phyloP scores from a whole-genome alignment of 1,140 invertebrate species.

The Lepidurus arcticus region DNA sequence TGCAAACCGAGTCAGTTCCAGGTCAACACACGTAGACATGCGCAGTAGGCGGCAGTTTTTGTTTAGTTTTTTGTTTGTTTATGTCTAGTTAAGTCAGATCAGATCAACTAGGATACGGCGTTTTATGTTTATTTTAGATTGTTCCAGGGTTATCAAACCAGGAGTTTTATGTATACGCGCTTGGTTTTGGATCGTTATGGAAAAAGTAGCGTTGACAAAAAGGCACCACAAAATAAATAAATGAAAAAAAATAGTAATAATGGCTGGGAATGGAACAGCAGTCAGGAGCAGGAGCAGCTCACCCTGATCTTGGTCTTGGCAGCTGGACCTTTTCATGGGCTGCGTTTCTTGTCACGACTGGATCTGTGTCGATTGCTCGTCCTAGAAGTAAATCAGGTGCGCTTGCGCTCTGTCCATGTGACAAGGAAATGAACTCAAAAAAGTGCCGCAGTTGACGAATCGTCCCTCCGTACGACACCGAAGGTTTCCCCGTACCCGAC shows the following conservation, averaged over 20 bases:
- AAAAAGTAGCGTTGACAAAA: neutral
- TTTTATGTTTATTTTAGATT: neutral
- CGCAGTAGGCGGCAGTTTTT: conserved; percentile 3
- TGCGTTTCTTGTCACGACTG: neutral
- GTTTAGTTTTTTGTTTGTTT: neutral
- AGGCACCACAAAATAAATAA: neutral
- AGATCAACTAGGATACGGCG: no score
- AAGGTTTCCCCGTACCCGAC: neutral
- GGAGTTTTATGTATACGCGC: no score
- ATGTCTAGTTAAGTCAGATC: neutral
- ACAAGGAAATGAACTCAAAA: conserved; percentile 13
- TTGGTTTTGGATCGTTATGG: no score
- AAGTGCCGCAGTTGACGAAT: conserved; percentile 1
- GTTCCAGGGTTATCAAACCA: no score
- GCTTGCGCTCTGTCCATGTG: neutral
- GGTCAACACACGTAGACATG: neutral
- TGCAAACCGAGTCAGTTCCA: neutral
- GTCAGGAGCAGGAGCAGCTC: conserved; percentile 4
- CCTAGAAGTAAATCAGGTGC: neutral
- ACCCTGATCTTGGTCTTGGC: conserved; percentile 7
- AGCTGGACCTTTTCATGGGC: neutral
- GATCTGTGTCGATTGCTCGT: neutral
- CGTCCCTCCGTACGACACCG: conserved; percentile 6
- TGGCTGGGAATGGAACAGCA: conserved; percentile 2
- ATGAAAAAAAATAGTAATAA: neutral